Percentiles rank a stretch among this genome's conserved stretches.
Evolutionary conservation across 2,113 vertebrate genomes (phyloP).

Genomic region (Leptodactylus fuscus): DNA sequence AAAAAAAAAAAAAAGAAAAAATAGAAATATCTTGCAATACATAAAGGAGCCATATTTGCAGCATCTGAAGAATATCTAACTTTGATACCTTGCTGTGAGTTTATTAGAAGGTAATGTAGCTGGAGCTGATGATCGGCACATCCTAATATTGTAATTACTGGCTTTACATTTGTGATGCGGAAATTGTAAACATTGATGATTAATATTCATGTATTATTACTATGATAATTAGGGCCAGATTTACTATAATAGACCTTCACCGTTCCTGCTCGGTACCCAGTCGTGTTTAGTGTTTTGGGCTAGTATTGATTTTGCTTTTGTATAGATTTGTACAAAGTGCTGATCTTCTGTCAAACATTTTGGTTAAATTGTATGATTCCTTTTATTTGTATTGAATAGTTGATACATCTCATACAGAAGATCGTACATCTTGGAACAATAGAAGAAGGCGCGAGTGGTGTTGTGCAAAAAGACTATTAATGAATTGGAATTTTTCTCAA

Average conservation of each 20-base stretch:
- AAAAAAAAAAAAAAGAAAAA: neutral
- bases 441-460: too few species aligned
- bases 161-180: neutral
- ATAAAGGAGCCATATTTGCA: neutral
- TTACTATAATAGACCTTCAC: neutral
- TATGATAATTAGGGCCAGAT: neutral
- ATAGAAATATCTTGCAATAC: conserved; percentile 25
- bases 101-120: conserved; percentile 8
- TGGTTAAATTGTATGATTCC: neutral
- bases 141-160: neutral
- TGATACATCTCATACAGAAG: too few species aligned
- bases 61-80: neutral
- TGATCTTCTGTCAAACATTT: neutral
- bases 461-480: too few species aligned
- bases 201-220: neutral
- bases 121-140: neutral
- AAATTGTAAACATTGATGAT: neutral
- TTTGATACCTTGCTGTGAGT: conserved; percentile 5
- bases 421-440: too few species aligned
- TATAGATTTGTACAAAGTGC: neutral
- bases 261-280: neutral
- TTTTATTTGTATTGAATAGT: neutral
- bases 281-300: neutral
- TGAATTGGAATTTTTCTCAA: too few species aligned
- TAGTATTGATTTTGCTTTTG: neutral